Evolutionary conservation across 2,797 vertebrate species (phyloP), one percentile per base, ranked within the genome.

Genomic region (Zenarchopterus dispar): DNA sequence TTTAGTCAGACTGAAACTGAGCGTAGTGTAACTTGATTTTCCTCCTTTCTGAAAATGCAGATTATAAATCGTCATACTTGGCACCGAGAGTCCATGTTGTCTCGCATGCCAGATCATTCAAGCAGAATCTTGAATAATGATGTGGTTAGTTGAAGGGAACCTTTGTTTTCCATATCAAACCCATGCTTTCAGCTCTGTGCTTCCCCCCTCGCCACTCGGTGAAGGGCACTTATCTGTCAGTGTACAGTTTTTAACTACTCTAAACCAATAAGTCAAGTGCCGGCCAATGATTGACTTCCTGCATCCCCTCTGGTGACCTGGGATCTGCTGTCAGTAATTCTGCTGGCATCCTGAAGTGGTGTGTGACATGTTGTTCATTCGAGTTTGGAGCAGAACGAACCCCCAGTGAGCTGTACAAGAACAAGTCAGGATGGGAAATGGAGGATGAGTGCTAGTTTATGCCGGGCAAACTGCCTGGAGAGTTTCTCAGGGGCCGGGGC

Each of bases 271-370:
- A 80, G 85, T 72, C 7, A 24, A 82, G 67, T 45, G 13, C 73
- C 87, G 73, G 88, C 81, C 89, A 91, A 91, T 91, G 77, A 92
- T 90, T 79, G 85, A 92, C 88, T 90, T 88, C 87, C 88, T 90
- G 77, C 59, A 43, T 71, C 70, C 70, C 78, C 75, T 36, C 80
- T 73, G 76, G 59, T 81, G 78, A 85, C 62, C 81, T 73, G 56
- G 78, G 73, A 77, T 84, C 72, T 84, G 59, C 67, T 7, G 22
- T 53, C 75, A 75, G 73, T 76, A 53, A 74, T 75, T 70, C 54
- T 51, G 65, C 69, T 80, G 80, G 63, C 73, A 73, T 73, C 58
- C 61, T 75, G 19, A 71, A 80, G 68, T 18, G 8, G 57, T 53
- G 62, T 23, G 56, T 60, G 56, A 68, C 71, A 66, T 73, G 55